Conservation (phyloP, 2,888 invertebrate species). For the Salticus scenicus region DNA sequence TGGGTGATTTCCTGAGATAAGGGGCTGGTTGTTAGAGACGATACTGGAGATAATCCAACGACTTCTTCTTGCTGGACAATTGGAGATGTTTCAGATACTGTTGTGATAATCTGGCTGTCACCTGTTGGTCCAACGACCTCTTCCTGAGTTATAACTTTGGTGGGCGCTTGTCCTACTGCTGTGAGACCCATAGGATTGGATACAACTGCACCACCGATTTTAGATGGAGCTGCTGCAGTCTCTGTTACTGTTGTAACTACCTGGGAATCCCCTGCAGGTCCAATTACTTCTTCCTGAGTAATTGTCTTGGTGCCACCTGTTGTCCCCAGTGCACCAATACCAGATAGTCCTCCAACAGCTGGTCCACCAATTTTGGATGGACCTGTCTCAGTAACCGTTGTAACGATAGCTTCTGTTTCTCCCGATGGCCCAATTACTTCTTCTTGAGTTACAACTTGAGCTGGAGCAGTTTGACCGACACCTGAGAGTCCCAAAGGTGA, state of each 20-base stretch:
- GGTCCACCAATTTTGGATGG: constrained; percentile 22
- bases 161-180: neutral
- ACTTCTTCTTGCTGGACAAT: constrained; percentile 45
- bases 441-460: constrained; percentile 19
- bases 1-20: constrained; percentile 39
- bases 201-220: constrained; percentile 4
- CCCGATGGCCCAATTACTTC: constrained; percentile 20
- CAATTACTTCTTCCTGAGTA: constrained; percentile 5
- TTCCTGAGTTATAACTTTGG: constrained; percentile 24
- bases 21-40: constrained; percentile 27
- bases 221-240: constrained; percentile 11
- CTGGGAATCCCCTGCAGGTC: constrained; percentile 1
- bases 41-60: constrained; percentile 19
- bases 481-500: neutral
- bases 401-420: neutral
- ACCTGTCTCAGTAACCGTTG: neutral
- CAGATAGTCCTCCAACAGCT: neutral
- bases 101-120: constrained; percentile 28
- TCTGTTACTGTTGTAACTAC: constrained; percentile 18
- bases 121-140: constrained; percentile 41
- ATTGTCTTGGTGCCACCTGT: neutral
- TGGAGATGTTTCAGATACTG: constrained; percentile 22
- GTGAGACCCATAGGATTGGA: neutral
- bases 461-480: neutral
- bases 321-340: neutral